These are phyloP conservation scores for Pitangus sulphuratus DNA, from an alignment of 2,797 vertebrate species.

Conservation along the genomic window DNA sequence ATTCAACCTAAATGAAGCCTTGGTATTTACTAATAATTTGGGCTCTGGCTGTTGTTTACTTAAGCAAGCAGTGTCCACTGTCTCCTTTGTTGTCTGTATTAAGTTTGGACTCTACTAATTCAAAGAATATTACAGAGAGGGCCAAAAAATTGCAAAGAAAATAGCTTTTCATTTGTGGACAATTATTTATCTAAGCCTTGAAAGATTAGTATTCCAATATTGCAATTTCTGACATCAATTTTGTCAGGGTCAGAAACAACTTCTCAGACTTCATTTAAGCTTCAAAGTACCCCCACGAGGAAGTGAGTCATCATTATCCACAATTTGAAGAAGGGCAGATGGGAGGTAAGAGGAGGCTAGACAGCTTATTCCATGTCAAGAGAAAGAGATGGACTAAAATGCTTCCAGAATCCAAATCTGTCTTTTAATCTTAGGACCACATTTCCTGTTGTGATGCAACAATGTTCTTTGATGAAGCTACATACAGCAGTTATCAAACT, in stretches of 20 bases:
- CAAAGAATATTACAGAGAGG: neutral
- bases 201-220: constrained; percentile 47
- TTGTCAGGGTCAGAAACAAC: constrained; percentile 39
- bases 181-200: constrained; percentile 35
- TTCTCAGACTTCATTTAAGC: constrained; percentile 29
- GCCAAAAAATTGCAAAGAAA: constrained; percentile 15
- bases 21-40: constrained; percentile 82
- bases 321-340: constrained; percentile 12
- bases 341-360: neutral
- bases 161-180: constrained; percentile 30
- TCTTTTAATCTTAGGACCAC: neutral
- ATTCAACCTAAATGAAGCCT: constrained; percentile 79
- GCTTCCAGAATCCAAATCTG: neutral
- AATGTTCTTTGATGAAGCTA: constrained; percentile 15
- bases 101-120: neutral
- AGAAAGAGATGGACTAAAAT: neutral
- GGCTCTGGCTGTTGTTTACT: constrained; percentile 75
- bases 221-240: constrained; percentile 42
- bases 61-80: constrained; percentile 69
- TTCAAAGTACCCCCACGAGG: constrained; percentile 16
- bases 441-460: neutral
- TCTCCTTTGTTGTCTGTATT: constrained; percentile 43
- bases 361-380: neutral
- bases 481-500: neutral
- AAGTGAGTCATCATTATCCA: neutral